Base-by-base conservation (phyloP, 1,140 invertebrate species). In the Bombus cullumanus region DNA sequence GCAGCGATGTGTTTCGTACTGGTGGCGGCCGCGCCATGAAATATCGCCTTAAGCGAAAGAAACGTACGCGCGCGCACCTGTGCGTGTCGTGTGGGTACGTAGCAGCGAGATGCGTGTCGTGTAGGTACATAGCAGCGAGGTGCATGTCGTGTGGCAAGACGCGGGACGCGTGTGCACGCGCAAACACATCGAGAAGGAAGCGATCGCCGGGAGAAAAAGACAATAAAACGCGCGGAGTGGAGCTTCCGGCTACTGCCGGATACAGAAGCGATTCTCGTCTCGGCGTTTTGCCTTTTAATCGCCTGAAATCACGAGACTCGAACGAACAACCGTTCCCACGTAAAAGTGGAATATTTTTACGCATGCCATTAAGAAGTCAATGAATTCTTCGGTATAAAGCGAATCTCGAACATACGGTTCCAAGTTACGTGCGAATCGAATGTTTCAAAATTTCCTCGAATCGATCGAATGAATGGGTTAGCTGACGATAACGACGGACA, bases 1-100 rank as follows among this genome's bases (percentile, higher is more conserved):
- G 81, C 88, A 90, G 80, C 86, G 85, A 88, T 87, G 86, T 90
- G 86, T 90, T 90, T 90, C 88, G 85, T 85, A 74, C 66, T 78
- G 76, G 73, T 81, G 80, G 76, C 73, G 66, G 78, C n/a, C 59
- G 72, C 39, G 64, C 68, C 80, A 79, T 81, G 78, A 77, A 77
- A 89, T 75, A 86, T 74, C 81, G 73, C 78, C 81, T 87, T 81
- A n/a, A 74, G 88, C 81, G 69, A 82, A 86, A 89, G 81, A 81
- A 87, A 47, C 47, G 59, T 22, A 37, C 25, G n/a, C 8, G 18
- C 47, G 47, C 47, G 18, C 47, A 53, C 28, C 25, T 15, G 71
- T 18, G 37, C 71, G 39, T 73, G 39, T 18, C 15, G 39, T 28
- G 39, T 39, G 28, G 39, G 5, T 47, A 47, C 5, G 47, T 22